Evolutionary conservation across 1,140 invertebrate genomes (phyloP).

Genomic region (Anagrus nilaparvatae): DNA sequence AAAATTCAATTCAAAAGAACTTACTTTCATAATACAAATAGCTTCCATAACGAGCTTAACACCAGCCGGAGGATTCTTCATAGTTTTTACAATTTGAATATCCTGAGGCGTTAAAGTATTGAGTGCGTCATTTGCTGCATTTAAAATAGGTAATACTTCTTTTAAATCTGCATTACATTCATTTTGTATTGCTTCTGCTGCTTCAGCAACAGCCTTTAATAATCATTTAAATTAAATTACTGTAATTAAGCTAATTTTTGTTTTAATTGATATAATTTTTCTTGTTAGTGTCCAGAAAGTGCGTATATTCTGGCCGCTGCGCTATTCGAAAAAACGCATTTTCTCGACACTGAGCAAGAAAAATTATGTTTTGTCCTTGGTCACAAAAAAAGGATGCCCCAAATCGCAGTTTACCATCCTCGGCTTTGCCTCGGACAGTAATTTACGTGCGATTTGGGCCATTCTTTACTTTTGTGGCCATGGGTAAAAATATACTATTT

Average conservation of each 20-base stretch:
- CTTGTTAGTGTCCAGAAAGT: too few species aligned
- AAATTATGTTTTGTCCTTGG: too few species aligned
- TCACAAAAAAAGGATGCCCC: too few species aligned
- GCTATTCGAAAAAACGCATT: too few species aligned
- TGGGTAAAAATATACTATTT: too few species aligned
- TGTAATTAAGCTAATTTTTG: neutral
- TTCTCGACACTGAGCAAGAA: too few species aligned
- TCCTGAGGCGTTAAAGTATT: slow-evolving; percentile 88
- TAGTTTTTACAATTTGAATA: slow-evolving; percentile 90
- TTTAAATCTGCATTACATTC: slow-evolving; percentile 91
- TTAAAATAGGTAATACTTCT: slow-evolving; percentile 86
- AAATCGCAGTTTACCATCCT: too few species aligned
- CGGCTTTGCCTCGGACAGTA: too few species aligned
- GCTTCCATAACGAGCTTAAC: slow-evolving; percentile 95
- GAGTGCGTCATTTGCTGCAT: slow-evolving; percentile 76
- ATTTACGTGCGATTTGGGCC: too few species aligned
- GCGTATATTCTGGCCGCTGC: too few species aligned
- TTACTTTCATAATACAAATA: slow-evolving; percentile 84
- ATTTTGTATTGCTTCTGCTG: slow-evolving; percentile 80
- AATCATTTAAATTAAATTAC: neutral
- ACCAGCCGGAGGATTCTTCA: slow-evolving; percentile 92
- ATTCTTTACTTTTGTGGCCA: too few species aligned
- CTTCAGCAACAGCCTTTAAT: slow-evolving; percentile 29
- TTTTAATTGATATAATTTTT: neutral
- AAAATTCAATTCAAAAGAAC: neutral